Base-by-base conservation (phyloP, 2,113 vertebrate genomes). In the Limnothrissa miodon region DNA sequence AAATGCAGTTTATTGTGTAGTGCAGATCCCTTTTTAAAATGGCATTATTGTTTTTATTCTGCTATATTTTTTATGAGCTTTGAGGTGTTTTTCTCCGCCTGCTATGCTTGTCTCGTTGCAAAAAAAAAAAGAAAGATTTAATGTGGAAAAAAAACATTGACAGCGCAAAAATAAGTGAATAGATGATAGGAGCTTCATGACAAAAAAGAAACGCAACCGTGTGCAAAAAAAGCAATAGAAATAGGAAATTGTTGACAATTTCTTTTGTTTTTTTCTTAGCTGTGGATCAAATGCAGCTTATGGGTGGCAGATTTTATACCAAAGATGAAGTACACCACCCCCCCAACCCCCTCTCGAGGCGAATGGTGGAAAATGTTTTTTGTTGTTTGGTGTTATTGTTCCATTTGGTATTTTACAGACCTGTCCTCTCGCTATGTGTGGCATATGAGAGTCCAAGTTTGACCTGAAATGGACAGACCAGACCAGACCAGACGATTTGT, bases 281-380 rank as follows among this genome's bases (percentile, higher is more conserved):
- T 95, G 96, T 96, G 96, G 90, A 97, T 96, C 95, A 97, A 97
- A 96, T 94, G 94, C 96, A 97, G 96, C 97, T 96, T 93, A 93
- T 93, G 96, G 95, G 96, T 95, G 96, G 96, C 96, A 96, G 95
- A 96, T 97, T 99, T 98, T 97, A 99, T 99, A 99, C 98, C 97
- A 99, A 99, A 99, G 97, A 99, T 95, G 95, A 97, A 96, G 94
- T 95, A 95, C 95, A 92, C 93, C 93, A 94, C 94, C 36, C 85
- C n/a, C n/a, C n/a, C 92, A 90, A 91, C 89, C 59, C 51, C 59
- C 62, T 1, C 66, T 74, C 29, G 29, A 74, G 66, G 29, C 59
- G 1, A 90, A 91, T 89, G 84, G 90, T 88, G 89, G 88, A 87
- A 90, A 90, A 89, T 86, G 45, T 86, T 90, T 87, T 92, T 90